Evolutionary conservation across 2,797 vertebrate species (phyloP).

Genomic region (Xiphophorus birchmanni): DNA sequence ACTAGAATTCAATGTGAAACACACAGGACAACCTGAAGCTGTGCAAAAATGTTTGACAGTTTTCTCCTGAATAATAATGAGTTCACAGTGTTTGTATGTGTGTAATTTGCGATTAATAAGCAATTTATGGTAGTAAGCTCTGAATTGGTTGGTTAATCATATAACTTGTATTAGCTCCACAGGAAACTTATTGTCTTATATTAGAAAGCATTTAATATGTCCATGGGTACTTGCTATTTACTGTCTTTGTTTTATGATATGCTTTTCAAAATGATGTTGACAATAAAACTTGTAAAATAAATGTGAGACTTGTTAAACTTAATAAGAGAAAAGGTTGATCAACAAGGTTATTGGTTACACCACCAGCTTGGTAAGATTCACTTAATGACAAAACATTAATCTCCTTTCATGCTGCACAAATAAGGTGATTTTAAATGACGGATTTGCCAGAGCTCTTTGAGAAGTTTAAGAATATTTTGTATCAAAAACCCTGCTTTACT

Average conservation of each 20-base stretch:
- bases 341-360: background rate
- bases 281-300: slow-evolving; percentile 53
- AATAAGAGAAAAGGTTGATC: background rate
- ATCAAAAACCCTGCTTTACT: background rate
- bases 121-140: slow-evolving; percentile 39
- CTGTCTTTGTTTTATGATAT: slow-evolving; percentile 47
- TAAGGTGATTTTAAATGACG: background rate
- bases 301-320: background rate
- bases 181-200: slow-evolving; percentile 41
- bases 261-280: slow-evolving; percentile 60
- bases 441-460: background rate
- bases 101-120: slow-evolving; percentile 37
- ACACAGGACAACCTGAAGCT: slow-evolving; percentile 20
- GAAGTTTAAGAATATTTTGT: background rate
- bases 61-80: slow-evolving; percentile 17
- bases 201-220: slow-evolving; percentile 44
- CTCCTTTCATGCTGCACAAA: background rate
- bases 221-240: slow-evolving; percentile 26
- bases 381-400: background rate
- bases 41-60: slow-evolving; percentile 20
- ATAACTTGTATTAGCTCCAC: slow-evolving; percentile 36
- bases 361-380: background rate
- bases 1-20: slow-evolving; percentile 30
- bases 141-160: slow-evolving; percentile 31
- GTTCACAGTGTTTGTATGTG: slow-evolving; percentile 31